phyloP scores from a whole-genome alignment of 2,113 vertebrate species.

The Nannobrachium achirus region DNA sequence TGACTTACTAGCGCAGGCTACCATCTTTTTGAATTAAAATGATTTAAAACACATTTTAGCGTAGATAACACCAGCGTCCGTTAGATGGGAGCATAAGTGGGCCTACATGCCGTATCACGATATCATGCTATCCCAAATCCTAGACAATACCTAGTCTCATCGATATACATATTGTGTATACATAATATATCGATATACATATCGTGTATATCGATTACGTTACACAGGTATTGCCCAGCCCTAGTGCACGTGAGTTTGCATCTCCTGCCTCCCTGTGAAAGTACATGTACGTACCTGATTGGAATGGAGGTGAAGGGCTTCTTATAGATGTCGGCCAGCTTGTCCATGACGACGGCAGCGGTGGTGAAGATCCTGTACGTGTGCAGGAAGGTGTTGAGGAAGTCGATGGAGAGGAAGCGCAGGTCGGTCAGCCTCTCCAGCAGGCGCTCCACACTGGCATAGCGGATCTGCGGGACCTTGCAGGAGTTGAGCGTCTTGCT shows the following conservation, averaged over 20 bases:
- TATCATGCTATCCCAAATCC: no score
- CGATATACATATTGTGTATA: no score
- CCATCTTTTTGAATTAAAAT: no score
- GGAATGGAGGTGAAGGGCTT: slow-evolving; percentile 96
- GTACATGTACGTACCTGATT: slow-evolving; percentile 80
- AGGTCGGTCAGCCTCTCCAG: slow-evolving; percentile 95
- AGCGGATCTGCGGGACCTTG: slow-evolving; percentile 99
- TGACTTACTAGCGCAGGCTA: no score
- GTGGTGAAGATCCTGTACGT: slow-evolving; percentile 98
- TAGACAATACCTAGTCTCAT: no score
- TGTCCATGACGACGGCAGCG: slow-evolving; percentile 90
- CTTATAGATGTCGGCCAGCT: slow-evolving; percentile 95
- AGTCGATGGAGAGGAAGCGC: slow-evolving; percentile 97
- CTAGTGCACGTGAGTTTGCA: neutral
- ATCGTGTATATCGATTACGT: no score
- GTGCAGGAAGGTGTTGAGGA: slow-evolving; percentile 98
- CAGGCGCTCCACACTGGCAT: slow-evolving; percentile 93
- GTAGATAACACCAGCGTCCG: no score
- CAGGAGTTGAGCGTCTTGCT: slow-evolving; percentile 99
- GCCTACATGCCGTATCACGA: no score
- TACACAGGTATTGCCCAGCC: no score
- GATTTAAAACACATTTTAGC: no score
- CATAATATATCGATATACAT: no score
- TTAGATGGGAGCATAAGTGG: no score
- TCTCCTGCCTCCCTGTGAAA: neutral